Conservation (phyloP, 2,113 vertebrate genomes). For the Axis porcinus region DNA sequence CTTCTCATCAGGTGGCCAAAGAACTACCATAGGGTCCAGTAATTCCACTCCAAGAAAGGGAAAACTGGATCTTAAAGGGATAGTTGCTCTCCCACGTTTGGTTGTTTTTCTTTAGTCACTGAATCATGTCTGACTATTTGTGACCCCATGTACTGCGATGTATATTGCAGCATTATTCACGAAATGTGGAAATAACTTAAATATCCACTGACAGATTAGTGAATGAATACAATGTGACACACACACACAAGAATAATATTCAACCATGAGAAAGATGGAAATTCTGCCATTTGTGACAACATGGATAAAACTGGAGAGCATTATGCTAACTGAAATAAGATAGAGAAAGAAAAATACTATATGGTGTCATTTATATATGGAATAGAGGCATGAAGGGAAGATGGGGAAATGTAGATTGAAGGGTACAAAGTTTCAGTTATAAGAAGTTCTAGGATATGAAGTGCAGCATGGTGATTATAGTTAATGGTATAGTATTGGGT, state of each 20-base stretch:
- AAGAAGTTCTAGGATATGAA: not conserved
- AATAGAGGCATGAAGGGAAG: not conserved
- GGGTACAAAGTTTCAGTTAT: not conserved
- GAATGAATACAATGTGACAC: not conserved
- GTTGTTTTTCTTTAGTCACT: not conserved
- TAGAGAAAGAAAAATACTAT: not conserved
- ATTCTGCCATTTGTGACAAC: not conserved
- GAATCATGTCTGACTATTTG: not conserved
- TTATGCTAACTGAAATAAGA: not conserved
- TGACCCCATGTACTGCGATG: not conserved
- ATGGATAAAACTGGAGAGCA: not conserved
- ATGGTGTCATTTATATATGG: not conserved
- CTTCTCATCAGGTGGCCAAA: not conserved
- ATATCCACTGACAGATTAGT: not conserved
- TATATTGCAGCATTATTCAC: not conserved
- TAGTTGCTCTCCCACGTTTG: not conserved
- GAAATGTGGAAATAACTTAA: not conserved
- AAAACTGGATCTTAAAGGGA: not conserved
- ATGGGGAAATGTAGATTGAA: not conserved
- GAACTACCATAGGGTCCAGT: not conserved
- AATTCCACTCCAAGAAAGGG: not conserved
- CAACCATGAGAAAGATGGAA: not conserved
- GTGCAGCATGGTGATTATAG: not conserved
- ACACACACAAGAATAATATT: not conserved
- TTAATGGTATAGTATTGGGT: not conserved